Evolutionary conservation across 2,113 vertebrate genomes (phyloP).

Genomic region (Phylloscopus trochilus): DNA sequence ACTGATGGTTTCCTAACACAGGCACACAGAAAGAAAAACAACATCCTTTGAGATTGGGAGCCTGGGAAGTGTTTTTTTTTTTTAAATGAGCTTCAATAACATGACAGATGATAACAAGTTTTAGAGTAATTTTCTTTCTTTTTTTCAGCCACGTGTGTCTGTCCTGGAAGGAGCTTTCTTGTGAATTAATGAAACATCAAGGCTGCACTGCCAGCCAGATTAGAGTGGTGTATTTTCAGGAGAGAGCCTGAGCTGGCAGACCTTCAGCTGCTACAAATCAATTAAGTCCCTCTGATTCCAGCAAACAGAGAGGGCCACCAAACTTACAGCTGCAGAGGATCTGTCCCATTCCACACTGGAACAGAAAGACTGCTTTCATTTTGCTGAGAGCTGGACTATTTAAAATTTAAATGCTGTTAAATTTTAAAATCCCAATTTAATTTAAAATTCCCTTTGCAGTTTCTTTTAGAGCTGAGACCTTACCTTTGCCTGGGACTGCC

Average conservation of each 20-base stretch:
- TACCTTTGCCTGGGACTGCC: not conserved
- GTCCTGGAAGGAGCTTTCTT: conserved; percentile 19
- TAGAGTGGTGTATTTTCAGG: conserved; percentile 1
- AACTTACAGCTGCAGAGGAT: not conserved
- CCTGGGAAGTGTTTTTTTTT: conserved; percentile 39
- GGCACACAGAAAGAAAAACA: not conserved
- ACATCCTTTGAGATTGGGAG: not conserved
- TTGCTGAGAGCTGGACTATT: not conserved
- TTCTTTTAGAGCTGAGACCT: not conserved
- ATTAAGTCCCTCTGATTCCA: conserved; percentile 8
- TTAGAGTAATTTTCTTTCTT: not conserved
- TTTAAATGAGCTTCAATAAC: conserved; percentile 13
- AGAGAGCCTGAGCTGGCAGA: conserved; percentile 7
- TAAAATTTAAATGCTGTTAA: conserved; percentile 41
- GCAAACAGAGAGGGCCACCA: not conserved
- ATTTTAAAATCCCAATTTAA: conserved; percentile 7
- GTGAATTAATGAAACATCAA: conserved; percentile 36
- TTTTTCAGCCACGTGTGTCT: not conserved
- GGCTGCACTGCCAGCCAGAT: conserved; percentile 1
- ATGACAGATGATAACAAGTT: conserved; percentile 15
- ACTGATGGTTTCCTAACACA: not conserved
- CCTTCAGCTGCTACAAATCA: conserved; percentile 23
- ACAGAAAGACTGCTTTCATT: conserved; percentile 26
- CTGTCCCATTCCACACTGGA: not conserved
- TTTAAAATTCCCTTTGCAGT: conserved; percentile 20